A percentile compares a stretch with the other conserved stretches of the same genome.
These are phyloP conservation scores for Campoletis raptor DNA, from an alignment of 2,888 invertebrate genomes.

Conservation along the genomic window DNA sequence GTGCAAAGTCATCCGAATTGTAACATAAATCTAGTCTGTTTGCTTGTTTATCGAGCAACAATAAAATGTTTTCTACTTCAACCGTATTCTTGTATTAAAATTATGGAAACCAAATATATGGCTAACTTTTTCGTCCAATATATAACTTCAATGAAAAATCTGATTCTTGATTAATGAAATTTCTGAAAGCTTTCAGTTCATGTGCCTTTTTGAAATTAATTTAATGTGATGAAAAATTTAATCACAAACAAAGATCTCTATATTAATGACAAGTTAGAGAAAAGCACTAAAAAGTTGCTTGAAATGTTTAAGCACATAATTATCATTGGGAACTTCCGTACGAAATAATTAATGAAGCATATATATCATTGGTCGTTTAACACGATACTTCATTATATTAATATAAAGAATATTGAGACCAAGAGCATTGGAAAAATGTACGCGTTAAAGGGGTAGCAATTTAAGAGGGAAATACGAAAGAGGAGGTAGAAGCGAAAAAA, in stretches of 20 bases:
- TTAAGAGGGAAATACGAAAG: constrained; percentile 14
- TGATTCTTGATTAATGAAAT: neutral
- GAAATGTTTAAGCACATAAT: neutral
- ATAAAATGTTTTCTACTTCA: neutral
- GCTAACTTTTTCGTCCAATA: neutral
- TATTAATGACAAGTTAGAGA: neutral
- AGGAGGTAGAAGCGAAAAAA: constrained; percentile 32
- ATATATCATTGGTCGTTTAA: constrained; percentile 29
- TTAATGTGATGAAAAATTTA: neutral
- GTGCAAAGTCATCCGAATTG: constrained; percentile 1
- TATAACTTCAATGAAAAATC: too few relatives aligned
- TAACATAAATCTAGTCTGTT: neutral
- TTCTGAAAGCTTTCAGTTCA: neutral
- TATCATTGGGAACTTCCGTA: constrained; percentile 12
- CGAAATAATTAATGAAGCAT: constrained; percentile 74
- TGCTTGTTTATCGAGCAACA: neutral
- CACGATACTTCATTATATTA: constrained; percentile 12
- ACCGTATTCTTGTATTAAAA: neutral
- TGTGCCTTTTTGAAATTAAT: neutral
- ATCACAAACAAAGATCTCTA: neutral
- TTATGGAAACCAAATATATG: neutral
- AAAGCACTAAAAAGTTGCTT: neutral
- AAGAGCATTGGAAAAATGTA: constrained; percentile 29
- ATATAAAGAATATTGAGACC: constrained; percentile 11
- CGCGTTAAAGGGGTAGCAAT: constrained; percentile 22